Percentiles rank a stretch among this genome's conserved stretches.
Conservation (phyloP, 1,140 invertebrate genomes). For the Pectinophora gossypiella region DNA sequence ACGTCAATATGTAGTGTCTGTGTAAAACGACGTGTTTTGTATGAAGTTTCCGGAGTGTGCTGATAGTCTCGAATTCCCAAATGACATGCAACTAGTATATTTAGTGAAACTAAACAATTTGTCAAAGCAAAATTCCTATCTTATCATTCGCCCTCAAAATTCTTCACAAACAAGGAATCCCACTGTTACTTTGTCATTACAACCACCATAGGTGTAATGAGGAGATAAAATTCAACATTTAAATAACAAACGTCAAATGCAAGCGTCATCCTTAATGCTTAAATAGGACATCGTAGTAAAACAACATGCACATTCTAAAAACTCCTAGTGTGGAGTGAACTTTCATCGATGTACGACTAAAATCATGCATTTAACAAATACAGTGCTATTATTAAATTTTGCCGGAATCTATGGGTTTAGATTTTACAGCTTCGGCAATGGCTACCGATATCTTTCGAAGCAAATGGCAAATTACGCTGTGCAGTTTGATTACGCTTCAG, state of each 20-base stretch:
- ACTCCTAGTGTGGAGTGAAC: background rate
- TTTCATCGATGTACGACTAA: background rate
- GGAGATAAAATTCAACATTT: background rate
- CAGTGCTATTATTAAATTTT: background rate
- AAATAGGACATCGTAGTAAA: background rate
- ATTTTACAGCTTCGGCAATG: conserved; percentile 19
- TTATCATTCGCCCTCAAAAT: conserved; percentile 1
- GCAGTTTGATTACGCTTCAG: conserved; percentile 3
- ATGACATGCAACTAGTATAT: too few relatives aligned
- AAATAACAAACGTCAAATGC: background rate
- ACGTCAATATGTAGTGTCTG: too few relatives aligned
- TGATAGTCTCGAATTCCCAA: too few relatives aligned
- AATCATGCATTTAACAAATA: background rate
- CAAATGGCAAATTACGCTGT: conserved; percentile 20
- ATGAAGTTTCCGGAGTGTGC: too few relatives aligned
- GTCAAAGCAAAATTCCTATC: background rate
- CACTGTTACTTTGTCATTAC: background rate
- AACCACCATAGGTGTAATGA: background rate
- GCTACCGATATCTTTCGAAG: conserved; percentile 30
- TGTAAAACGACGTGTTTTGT: too few relatives aligned
- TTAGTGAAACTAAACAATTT: too few relatives aligned
- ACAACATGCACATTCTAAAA: background rate
- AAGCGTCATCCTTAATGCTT: background rate
- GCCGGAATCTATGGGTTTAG: conserved; percentile 9
- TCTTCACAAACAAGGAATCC: background rate